Base-by-base conservation (phyloP, 1,140 invertebrate species). In the Trinorchestia longiramus region DNA sequence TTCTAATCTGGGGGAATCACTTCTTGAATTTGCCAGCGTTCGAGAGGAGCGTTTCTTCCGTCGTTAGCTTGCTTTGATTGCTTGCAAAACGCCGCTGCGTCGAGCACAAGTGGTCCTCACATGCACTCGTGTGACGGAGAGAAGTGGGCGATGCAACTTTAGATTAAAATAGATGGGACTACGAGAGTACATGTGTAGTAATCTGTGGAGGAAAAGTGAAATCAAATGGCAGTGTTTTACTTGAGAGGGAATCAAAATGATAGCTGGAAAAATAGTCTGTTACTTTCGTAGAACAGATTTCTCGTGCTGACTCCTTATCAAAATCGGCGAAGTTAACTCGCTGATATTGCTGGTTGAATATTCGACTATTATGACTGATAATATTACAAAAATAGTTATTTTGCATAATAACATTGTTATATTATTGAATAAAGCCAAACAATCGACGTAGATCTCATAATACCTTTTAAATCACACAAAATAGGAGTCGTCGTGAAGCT, bases 11-110 rank as follows among this genome's bases (percentile, higher is more conserved):
- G 92, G n/a, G 92, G 92, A 44, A 47, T 47, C 92, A 94, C 44
- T 94, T 40, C 92, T 94, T 94, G 43, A 94, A 94, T 94, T 94
- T 43, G 92, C 92, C 43, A 94, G 11, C 92, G 44, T 94, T 94
- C 43, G 92, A 42, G 44, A 94, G 44, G 43, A 94, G 92, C 92
- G 40, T n/a, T 45, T 94, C 4, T 45, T 47, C 36, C 40, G 43
- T 43, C 92, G 92, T 94, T 45, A 94, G 92, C 88, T 42, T 17
- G 88, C 88, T 90, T 4, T 42, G 6, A 90, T 43, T 42, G 88
- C 88, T 90, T 90, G 88, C 88, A 90, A 90, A 90, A 77, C 62
- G 62, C 62, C 62, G 11, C 15, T 28, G 62, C 36, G 28, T 36
- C 28, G 62, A 77, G 62, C 28, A 36, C 62, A 77, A 77, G 62